A percentile compares a stretch with the other conserved stretches of the same genome.
Evolutionary conservation across 1,140 invertebrate species (phyloP).

Genomic region (Trichogramma pretiosum): DNA sequence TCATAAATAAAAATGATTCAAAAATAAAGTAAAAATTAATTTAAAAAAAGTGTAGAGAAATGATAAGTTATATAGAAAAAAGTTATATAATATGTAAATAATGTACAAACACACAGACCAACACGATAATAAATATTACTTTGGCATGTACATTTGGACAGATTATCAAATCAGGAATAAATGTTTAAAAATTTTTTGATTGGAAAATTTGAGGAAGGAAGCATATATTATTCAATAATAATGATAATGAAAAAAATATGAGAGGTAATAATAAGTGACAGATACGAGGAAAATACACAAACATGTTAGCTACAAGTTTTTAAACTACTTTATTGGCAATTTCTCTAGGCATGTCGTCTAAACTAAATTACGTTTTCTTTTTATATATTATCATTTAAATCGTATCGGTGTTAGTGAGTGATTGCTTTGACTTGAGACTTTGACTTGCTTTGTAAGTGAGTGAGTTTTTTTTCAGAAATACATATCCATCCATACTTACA

Average conservation of each 20-base stretch:
- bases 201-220: background rate
- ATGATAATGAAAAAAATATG: constrained; percentile 5
- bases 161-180: background rate
- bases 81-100: constrained; percentile 18
- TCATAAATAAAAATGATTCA: no score
- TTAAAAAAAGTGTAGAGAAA: background rate
- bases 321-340: constrained; percentile 24
- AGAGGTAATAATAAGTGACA: constrained; percentile 19
- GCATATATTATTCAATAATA: background rate
- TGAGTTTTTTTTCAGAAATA: constrained; percentile 14
- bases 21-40: no score
- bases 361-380: constrained; percentile 23
- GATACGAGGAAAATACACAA: constrained; percentile 21
- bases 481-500: constrained; percentile 17
- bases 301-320: constrained; percentile 23
- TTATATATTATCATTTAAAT: constrained; percentile 8
- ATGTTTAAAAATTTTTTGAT: constrained; percentile 2
- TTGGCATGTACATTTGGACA: constrained; percentile 11
- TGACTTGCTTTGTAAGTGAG: constrained; percentile 20
- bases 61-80: constrained; percentile 13
- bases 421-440: constrained; percentile 18
- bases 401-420: constrained; percentile 22
- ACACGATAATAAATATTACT: constrained; percentile 20
- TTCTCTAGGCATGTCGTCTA: constrained; percentile 21
- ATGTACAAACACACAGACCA: constrained; percentile 21